Base-by-base conservation (phyloP, 1,140 invertebrate genomes). In the Drosophila funebris region DNA sequence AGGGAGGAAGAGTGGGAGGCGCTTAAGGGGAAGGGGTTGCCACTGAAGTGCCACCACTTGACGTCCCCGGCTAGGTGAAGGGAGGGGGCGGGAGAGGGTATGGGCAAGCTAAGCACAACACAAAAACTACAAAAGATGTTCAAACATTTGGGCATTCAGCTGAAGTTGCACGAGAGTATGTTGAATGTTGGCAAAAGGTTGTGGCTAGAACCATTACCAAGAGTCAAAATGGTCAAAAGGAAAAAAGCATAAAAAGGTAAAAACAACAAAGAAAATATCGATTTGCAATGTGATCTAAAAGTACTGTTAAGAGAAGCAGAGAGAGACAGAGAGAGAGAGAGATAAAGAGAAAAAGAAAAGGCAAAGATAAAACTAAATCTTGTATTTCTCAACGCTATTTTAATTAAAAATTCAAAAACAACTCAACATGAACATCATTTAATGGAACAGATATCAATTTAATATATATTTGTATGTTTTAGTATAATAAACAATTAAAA, bases 71-170 rank as follows among this genome's bases (percentile, higher is more conserved):
- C n/a, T n/a, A n/a, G n/a, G n/a, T n/a, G n/a, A n/a, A n/a, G n/a
- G n/a, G n/a, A n/a, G n/a, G 33, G 16, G 11, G 1, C 13, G 29
- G 5, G 0, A 18, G 9, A 31, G 7, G 8, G 44, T n/a, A n/a
- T n/a, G 20, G 22, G 0, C 4, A 22, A n/a, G 44, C 8, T 36
- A 39, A 44, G 63, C 50, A 33, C 3, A 43, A 67, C 14, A 68
- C 44, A 60, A 58, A 39, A 37, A 37, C 44, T 37, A 37, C 39
- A 54, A 64, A 50, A 66, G 33, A 36, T 50, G 52, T 43, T 29
- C 52, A 64, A 71, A 66, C 48, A 71, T 64, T 56, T 41, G 41
- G 36, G 20, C 29, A 66, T 52, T 72, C 44, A 20, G 24, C 29
- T 66, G 53, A 43, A 67, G 52, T 43, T 43, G 29, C 33, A 50